phyloP scores from a whole-genome alignment of 2,113 vertebrate species.

The Megalops atlanticus region DNA sequence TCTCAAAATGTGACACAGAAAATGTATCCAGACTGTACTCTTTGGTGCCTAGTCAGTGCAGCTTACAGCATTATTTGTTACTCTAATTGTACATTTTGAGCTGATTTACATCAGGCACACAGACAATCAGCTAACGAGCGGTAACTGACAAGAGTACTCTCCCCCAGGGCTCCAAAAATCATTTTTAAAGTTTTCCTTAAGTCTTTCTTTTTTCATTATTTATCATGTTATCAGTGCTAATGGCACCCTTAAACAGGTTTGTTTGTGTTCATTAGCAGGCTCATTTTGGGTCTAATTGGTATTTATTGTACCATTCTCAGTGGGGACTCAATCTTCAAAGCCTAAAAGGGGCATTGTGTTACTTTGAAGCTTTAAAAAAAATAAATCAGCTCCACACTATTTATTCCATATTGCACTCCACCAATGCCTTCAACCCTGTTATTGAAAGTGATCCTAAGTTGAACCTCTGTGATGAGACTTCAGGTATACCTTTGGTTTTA shows the following conservation, averaged over 20 bases:
- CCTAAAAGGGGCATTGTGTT: not conserved
- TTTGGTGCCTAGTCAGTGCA: not conserved
- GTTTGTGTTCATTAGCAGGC: slow-evolving; percentile 5
- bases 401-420: not conserved
- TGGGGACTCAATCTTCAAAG: not conserved
- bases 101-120: not conserved
- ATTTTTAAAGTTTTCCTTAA: slow-evolving; percentile 1
- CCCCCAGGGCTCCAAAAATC: slow-evolving; percentile 24
- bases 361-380: not conserved
- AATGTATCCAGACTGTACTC: not conserved
- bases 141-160: slow-evolving; percentile 17
- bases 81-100: not conserved
- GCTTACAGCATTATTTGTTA: not conserved
- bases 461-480: too few relatives aligned
- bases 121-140: not conserved
- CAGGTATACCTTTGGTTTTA: too few relatives aligned
- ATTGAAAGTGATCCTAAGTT: not conserved
- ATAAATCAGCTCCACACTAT: not conserved
- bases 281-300: not conserved
- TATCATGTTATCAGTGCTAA: not conserved
- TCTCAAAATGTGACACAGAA: not conserved
- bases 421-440: not conserved
- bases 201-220: not conserved
- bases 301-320: not conserved
- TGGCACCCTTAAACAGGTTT: slow-evolving; percentile 5